Conservation (phyloP, 64 coral and sea anemone species). For the Montipora capricornis region DNA sequence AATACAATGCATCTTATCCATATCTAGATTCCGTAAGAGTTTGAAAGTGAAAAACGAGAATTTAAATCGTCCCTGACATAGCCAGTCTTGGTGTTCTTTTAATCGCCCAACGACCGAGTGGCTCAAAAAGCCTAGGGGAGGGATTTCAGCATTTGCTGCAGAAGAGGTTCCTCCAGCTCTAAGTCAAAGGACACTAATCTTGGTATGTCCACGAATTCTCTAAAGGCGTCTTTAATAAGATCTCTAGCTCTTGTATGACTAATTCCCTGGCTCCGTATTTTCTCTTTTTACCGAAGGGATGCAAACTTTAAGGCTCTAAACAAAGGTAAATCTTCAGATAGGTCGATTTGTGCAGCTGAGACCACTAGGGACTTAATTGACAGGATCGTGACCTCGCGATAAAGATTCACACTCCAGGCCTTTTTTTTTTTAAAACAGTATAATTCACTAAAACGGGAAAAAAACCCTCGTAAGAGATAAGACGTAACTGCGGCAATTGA, state of each 20-base stretch:
- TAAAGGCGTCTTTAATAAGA: constrained; percentile 26
- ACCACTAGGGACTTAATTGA: not conserved
- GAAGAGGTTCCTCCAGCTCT: constrained; percentile 19
- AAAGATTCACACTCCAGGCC: too few species aligned
- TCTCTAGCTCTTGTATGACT: too few species aligned
- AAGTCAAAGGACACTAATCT: constrained; percentile 19
- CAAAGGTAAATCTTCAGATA: constrained; percentile 9
- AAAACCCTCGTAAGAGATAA: too few species aligned
- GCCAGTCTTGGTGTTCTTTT: constrained; percentile 58
- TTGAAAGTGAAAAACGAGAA: constrained; percentile 11
- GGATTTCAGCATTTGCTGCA: constrained; percentile 36
- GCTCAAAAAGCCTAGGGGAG: constrained; percentile 38
- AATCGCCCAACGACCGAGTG: constrained; percentile 25
- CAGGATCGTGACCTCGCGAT: not conserved
- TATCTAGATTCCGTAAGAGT: constrained; percentile 3
- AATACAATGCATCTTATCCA: too few species aligned
- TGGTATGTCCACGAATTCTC: constrained; percentile 29
- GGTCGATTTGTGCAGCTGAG: not conserved
- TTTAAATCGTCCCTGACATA: constrained; percentile 39
- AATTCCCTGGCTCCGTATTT: not conserved
- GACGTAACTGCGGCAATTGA: too few species aligned
- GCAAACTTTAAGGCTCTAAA: not conserved
- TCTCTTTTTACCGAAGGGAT: not conserved
- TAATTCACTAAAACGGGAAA: too few species aligned
- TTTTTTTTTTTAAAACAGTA: too few species aligned